A percentile compares a stretch with the other conserved stretches of the same genome.
Evolutionary conservation across 2,888 invertebrate species (phyloP).

Genomic region (Zelleria hepariella): DNA sequence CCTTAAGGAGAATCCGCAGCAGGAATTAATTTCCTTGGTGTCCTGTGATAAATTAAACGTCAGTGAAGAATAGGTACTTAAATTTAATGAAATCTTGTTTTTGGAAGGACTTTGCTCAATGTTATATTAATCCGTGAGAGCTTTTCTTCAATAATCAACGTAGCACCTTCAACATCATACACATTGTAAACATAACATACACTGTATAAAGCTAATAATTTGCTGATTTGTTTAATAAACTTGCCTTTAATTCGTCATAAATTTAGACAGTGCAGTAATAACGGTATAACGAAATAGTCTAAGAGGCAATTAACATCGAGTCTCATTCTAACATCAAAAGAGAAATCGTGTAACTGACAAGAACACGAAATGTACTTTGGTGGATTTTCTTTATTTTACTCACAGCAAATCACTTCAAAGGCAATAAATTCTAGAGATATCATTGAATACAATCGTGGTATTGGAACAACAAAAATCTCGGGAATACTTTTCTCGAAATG

Average conservation of each 20-base stretch:
- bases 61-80: constrained; percentile 5
- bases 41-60: constrained; percentile 25
- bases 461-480: neutral
- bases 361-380: neutral
- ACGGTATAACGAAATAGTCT: no score
- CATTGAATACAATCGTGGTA: no score
- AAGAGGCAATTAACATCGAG: neutral
- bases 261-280: no score
- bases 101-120: neutral
- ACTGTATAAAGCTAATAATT: no score
- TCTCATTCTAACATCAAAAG: no score
- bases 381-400: neutral
- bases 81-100: neutral
- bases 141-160: neutral
- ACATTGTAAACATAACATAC: no score
- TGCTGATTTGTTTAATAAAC: neutral
- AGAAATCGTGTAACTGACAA: neutral
- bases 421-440: neutral
- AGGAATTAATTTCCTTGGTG: constrained; percentile 28
- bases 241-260: constrained; percentile 9
- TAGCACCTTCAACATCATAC: no score
- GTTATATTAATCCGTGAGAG: neutral
- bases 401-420: neutral
- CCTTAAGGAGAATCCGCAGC: constrained; percentile 18
- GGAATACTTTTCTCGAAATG: no score